These are phyloP conservation scores for Alethe diademata DNA, from an alignment of 2,113 vertebrate genomes.

Conservation along the genomic window DNA sequence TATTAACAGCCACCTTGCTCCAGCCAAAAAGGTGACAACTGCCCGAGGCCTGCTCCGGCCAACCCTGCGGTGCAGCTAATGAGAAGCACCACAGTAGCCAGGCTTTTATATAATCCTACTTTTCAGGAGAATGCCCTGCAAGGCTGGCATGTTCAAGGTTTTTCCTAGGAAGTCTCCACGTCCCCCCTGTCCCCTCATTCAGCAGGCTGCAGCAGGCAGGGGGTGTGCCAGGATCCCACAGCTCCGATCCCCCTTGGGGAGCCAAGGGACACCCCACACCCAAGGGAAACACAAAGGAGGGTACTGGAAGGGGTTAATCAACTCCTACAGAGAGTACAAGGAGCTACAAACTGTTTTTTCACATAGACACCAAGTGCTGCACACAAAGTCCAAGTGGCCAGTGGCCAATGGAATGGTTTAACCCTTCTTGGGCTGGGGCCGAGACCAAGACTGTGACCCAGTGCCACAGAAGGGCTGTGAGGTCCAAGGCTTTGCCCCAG, in stretches of 20 bases:
- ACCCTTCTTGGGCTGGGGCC: rapidly evolving
- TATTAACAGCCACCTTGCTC: not conserved
- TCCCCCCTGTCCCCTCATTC: not conserved
- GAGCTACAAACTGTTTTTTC: not conserved
- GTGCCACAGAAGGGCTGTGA: rapidly evolving
- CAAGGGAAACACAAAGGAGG: not conserved
- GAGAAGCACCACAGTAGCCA: not conserved
- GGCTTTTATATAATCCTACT: not conserved
- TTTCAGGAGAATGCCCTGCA: not conserved
- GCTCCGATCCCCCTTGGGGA: rapidly evolving
- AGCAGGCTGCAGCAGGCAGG: not conserved
- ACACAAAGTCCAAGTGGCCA: not conserved
- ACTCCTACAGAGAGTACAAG: not conserved
- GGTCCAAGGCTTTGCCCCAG: not conserved
- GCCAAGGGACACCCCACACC: not conserved
- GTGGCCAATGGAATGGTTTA: not conserved
- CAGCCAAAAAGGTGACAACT: constrained; percentile 20
- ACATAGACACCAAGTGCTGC: not conserved
- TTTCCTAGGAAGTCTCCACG: not conserved
- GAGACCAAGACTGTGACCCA: not conserved
- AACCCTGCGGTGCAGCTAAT: not conserved
- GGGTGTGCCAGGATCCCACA: not conserved
- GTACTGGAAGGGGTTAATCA: not conserved
- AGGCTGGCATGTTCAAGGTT: not conserved
- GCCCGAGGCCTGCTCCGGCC: not conserved